Percentiles rank a stretch among this genome's conserved stretches.
Evolutionary conservation across 2,113 vertebrate genomes (phyloP).

Genomic region (Rhinopithecus roxellana): DNA sequence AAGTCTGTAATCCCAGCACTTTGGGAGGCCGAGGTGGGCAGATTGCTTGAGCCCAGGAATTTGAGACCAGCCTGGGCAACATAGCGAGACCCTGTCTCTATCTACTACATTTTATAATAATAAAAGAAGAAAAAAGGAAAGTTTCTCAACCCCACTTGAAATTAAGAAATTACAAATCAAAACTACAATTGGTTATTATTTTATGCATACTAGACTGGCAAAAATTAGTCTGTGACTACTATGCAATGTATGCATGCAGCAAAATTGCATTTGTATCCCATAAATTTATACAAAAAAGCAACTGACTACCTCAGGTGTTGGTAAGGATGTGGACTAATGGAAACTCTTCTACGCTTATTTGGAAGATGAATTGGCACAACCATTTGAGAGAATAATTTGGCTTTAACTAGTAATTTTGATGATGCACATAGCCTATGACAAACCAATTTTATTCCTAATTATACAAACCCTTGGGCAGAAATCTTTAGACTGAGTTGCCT

Average conservation of each 20-base stretch:
- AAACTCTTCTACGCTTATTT: not conserved
- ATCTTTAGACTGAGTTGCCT: not conserved
- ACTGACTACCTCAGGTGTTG: not conserved
- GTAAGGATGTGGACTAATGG: not conserved
- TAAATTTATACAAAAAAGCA: not conserved
- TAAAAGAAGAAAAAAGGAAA: not conserved
- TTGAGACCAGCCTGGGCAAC: too few species aligned
- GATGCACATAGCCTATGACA: not conserved
- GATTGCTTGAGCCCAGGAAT: too few species aligned
- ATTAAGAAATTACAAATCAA: not conserved
- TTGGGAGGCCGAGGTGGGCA: too few species aligned
- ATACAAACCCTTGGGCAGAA: not conserved
- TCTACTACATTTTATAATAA: too few species aligned
- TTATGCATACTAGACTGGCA: not conserved
- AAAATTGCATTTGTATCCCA: too few species aligned
- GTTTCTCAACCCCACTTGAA: not conserved
- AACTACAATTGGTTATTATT: not conserved
- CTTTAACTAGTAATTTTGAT: not conserved
- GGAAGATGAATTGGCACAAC: not conserved
- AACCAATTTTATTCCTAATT: not conserved
- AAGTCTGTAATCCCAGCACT: too few species aligned
- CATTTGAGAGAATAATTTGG: not conserved
- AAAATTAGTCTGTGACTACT: not conserved
- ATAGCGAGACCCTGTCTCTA: too few species aligned
- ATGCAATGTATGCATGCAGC: too few species aligned